Evolutionary conservation across 2,888 invertebrate species (phyloP).

Genomic region (Sphinx pinastri): DNA sequence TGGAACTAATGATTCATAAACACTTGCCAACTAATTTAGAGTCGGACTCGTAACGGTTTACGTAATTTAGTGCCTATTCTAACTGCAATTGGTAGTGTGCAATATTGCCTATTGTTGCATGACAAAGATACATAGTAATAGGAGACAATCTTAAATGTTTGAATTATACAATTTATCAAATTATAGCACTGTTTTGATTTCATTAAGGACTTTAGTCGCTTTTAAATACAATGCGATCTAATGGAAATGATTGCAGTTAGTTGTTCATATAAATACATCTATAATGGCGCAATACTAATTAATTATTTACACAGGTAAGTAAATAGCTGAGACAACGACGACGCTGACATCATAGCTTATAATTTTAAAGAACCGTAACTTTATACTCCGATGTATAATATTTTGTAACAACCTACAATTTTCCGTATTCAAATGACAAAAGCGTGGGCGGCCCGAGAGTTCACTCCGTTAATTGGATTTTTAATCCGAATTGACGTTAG

Average conservation of each 20-base stretch:
- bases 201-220: constrained; percentile 49
- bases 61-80: constrained; percentile 77
- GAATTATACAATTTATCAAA: constrained; percentile 73
- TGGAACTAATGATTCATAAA: constrained; percentile 74
- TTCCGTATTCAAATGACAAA: constrained; percentile 27
- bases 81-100: constrained; percentile 74
- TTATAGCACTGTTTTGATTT: constrained; percentile 63
- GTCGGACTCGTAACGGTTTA: constrained; percentile 68
- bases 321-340: constrained; percentile 18
- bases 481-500: constrained; percentile 53
- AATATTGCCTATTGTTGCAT: constrained; percentile 75
- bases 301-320: constrained; percentile 15
- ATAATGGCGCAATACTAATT: constrained; percentile 16
- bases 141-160: constrained; percentile 72
- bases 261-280: constrained; percentile 20
- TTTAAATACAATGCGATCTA: constrained; percentile 26
- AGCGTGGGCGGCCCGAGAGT: constrained; percentile 47
- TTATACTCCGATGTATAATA: constrained; percentile 26
- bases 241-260: constrained; percentile 25
- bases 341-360: constrained; percentile 20
- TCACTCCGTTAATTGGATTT: constrained; percentile 52
- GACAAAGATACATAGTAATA: constrained; percentile 77
- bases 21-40: constrained; percentile 72
- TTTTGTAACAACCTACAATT: constrained; percentile 26
- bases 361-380: constrained; percentile 25